Evolutionary conservation across 1,140 invertebrate genomes (phyloP), one percentile per base, ranked within the genome.

Genomic region (Dreissena polymorpha): DNA sequence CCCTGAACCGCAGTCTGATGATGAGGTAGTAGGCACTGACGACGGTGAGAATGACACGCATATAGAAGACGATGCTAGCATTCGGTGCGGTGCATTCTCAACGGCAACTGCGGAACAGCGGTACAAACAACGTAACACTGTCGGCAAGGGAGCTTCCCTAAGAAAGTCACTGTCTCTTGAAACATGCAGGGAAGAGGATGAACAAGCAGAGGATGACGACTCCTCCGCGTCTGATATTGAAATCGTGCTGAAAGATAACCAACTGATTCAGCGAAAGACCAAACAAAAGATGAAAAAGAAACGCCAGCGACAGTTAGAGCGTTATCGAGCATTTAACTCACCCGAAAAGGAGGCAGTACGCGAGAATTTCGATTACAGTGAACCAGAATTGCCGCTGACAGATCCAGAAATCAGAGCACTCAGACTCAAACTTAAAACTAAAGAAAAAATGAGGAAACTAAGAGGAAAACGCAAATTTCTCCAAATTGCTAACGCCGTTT

Each of bases 231-330:
- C 78, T 65, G 78, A 81, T 72, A 81, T 81, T 63, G 78, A 81
- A 63, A 81, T 81, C 18, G 51, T 81, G 49, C 23, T 81, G 53
- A 81, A 81, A 64, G 69, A 81, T 25, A 70, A 81, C 25, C 68
- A 81, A 72, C 14, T 81, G 53, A 81, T 81, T n/a, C 78, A 81
- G 53, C 25, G 78, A 51, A 81, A 81, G 65, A 81, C 78, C 10
- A 81, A 81, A 29, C 78, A 81, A n/a, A 81, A 81, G 50, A 23
- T 81, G 78, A 71, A n/a, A 21, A 81, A 72, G 57, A 81, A 81
- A 65, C 78, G 78, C 6, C 53, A 64, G 57, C 51, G 78, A 29
- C 78, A 81, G 65, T 60, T 81, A 18, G 69, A 81, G 51, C 69
- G 69, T 3, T 81, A 81, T 57, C 53, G 23, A 16, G 68, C 78